phyloP scores from a whole-genome alignment of 2,797 vertebrate species.

The Poeciliopsis paucimaculata region DNA sequence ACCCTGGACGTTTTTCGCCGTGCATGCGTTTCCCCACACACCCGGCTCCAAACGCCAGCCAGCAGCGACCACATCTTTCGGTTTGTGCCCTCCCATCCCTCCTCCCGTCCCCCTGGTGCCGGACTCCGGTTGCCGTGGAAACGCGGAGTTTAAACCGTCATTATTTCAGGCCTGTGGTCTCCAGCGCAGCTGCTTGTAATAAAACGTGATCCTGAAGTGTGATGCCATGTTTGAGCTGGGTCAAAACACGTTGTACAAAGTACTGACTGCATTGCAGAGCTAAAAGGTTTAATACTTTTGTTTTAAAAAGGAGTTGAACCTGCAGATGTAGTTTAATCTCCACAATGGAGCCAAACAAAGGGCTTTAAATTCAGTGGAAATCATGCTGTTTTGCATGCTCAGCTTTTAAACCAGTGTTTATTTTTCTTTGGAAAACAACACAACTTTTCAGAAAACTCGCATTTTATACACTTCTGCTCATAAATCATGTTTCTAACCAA shows the following conservation, averaged over 20 bases:
- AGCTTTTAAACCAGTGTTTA: not conserved
- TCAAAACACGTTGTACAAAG: constrained; percentile 7
- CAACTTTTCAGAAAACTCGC: not conserved
- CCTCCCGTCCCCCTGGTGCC: constrained; percentile 36
- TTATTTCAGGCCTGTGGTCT: constrained; percentile 50
- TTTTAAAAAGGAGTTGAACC: not conserved
- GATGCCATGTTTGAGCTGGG: constrained; percentile 15
- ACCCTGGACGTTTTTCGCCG: not conserved
- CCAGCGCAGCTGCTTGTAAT: constrained; percentile 55
- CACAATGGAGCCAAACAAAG: not conserved
- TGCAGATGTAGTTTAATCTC: not conserved
- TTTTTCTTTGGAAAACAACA: not conserved
- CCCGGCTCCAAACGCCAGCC: constrained; percentile 26
- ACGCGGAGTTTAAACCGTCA: constrained; percentile 38
- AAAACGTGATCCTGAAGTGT: constrained; percentile 32
- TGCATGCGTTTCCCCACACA: constrained; percentile 27
- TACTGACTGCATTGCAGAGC: not conserved
- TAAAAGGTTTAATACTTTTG: not conserved
- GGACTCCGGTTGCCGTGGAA: constrained; percentile 36
- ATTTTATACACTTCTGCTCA: not conserved
- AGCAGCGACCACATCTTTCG: constrained; percentile 37
- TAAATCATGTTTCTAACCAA: not conserved
- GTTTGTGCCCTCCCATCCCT: constrained; percentile 35
- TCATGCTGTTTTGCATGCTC: not conserved
- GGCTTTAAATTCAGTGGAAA: too few species aligned